A percentile compares a stretch with the other conserved stretches of the same genome.
Evolutionary conservation across 2,797 vertebrate species (phyloP).

Genomic region (Rhinophrynus dorsalis): DNA sequence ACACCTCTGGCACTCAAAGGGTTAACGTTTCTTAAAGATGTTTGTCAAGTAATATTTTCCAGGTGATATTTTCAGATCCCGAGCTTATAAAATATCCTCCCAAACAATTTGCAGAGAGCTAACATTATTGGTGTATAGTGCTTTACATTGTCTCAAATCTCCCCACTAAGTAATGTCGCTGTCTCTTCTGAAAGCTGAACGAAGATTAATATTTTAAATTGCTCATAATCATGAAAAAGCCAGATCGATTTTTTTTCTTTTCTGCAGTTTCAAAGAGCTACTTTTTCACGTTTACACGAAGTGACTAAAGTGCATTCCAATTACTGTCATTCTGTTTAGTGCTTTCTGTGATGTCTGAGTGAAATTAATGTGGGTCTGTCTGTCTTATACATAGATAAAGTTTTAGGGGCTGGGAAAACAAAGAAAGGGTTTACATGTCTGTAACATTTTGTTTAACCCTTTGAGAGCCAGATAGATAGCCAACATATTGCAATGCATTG

Average conservation of each 20-base stretch:
- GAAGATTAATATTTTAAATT: constrained; percentile 36
- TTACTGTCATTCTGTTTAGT: constrained; percentile 21
- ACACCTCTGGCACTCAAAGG: no score
- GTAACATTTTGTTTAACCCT: no score
- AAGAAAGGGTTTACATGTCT: no score
- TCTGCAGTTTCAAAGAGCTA: constrained; percentile 19
- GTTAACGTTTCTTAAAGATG: no score
- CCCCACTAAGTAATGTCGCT: constrained; percentile 21
- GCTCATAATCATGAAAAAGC: constrained; percentile 15
- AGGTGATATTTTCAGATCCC: no score
- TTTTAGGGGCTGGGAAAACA: no score
- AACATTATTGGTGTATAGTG: constrained; percentile 17
- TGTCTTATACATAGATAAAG: no score
- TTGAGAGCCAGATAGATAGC: no score
- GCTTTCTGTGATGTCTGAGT: background rate
- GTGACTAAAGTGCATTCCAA: constrained; percentile 9
- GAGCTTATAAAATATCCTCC: no score
- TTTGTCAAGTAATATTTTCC: constrained; percentile 17
- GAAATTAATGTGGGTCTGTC: no score
- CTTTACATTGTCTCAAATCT: constrained; percentile 23
- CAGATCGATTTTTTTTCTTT: background rate
- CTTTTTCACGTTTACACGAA: constrained; percentile 27
- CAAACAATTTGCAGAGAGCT: constrained; percentile 25
- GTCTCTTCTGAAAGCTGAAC: constrained; percentile 6
- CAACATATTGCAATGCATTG: no score